Evolutionary conservation across 2,888 invertebrate species (phyloP), one percentile per base, ranked within the genome.

Genomic region (Entomobrya proxima): DNA sequence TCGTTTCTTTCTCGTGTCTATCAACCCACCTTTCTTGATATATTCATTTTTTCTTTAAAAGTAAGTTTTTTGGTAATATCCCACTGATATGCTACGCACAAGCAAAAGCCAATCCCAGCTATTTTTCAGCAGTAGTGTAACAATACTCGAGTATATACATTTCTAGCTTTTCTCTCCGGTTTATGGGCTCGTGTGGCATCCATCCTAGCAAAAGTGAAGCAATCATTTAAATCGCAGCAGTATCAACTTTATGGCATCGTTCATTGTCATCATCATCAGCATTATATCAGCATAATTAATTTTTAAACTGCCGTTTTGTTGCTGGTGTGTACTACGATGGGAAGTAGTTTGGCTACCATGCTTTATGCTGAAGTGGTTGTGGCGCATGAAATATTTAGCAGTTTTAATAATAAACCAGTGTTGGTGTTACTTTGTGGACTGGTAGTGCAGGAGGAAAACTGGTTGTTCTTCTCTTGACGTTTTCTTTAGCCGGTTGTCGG

Each of bases 271-370:
- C 37, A 67, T 37, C 15, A 67, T 21, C 67, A 40, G 67, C 67
- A 67, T 30, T 2, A 52, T n/a, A 13, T 9, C 9, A 27, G 76
- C 37, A 58, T 80, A 72, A 80, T 72, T 80, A 80, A 69, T 80
- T 72, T 24, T 67, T 50, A 72, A 72, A 58, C 80, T 72, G 72
- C 72, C 27, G 72, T 80, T 79, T 67, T 64, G 78, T 47, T 32
- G 67, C 64, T 78, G 64, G 61, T 75, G 50, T 76, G 24, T n/a
- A n/a, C 5, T 64, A 30, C n/a, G 35, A 76, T 32, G 58, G 35
- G 18, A 32, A 55, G 52, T 35, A 44, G 6, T 74, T 52, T 55
- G 18, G 76, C 76, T 76, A 76, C 76, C 58, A 15, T 72, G 72
- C 72, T 27, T 30, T 47, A 27, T 4, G 27, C 3, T 47, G 1